Conservation (phyloP, 2,797 vertebrate species). For the Mycteria americana region DNA sequence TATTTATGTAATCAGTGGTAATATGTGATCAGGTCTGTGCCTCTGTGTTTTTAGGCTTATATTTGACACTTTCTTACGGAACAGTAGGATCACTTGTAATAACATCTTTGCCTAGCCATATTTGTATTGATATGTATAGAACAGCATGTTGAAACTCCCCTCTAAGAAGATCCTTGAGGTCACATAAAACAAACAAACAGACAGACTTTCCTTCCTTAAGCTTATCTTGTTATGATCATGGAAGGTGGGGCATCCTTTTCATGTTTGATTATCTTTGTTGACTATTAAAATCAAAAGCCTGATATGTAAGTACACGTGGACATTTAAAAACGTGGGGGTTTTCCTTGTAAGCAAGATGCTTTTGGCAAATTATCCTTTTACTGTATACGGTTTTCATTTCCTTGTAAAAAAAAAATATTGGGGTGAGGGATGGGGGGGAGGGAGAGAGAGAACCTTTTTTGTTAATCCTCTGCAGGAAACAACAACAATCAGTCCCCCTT, state of each 20-base stretch:
- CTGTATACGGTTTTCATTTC: conserved; percentile 1
- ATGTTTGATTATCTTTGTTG: neutral
- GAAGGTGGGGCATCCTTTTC: conserved; percentile 24
- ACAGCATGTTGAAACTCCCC: neutral
- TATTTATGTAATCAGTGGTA: neutral
- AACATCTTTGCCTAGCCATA: neutral
- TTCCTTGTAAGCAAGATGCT: neutral
- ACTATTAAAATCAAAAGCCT: neutral
- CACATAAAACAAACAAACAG: conserved; percentile 31
- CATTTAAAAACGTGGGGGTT: neutral
- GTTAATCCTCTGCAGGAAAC: conserved; percentile 63
- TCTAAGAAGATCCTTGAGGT: conserved; percentile 42
- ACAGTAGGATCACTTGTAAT: neutral
- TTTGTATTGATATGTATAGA: conserved; percentile 38
- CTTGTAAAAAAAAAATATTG: conserved; percentile 5
- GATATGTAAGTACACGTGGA: neutral
- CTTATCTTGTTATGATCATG: neutral
- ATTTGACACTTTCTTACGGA: neutral
- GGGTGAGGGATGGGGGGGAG: neutral
- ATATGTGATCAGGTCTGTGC: neutral
- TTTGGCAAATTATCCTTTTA: conserved; percentile 27
- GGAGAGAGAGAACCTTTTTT: conserved; percentile 25
- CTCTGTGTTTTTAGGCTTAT: neutral
- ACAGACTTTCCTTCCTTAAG: conserved; percentile 23
- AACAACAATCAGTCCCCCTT: conserved; percentile 46